phyloP scores from a whole-genome alignment of 2,113 vertebrate genomes.

The Limanda limanda region DNA sequence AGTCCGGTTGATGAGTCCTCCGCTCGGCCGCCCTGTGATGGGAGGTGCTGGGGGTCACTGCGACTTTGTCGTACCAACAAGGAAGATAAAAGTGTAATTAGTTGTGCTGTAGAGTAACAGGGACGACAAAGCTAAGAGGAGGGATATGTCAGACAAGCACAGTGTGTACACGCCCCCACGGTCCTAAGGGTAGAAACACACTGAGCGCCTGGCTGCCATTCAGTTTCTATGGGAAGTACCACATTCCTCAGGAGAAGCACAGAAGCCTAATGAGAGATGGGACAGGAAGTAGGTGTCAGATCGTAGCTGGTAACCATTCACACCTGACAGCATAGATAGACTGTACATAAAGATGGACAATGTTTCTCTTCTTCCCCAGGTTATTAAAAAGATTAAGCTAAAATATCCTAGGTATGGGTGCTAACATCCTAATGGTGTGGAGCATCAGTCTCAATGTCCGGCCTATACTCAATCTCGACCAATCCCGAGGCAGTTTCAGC shows the following conservation, averaged over 20 bases:
- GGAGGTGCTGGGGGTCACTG: constrained; percentile 10
- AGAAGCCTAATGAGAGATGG: not conserved
- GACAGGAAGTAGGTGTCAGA: not conserved
- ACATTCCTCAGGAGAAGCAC: no score
- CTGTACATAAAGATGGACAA: not conserved
- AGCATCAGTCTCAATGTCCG: no score
- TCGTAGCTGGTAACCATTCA: not conserved
- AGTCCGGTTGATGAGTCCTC: not conserved
- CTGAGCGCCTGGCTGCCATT: not conserved
- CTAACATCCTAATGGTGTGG: no score
- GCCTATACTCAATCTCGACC: no score
- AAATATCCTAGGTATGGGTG: no score
- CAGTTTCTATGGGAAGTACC: not conserved
- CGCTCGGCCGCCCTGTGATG: constrained; percentile 1
- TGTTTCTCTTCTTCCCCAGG: no score
- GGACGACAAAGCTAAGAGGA: not conserved
- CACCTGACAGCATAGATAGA: not conserved
- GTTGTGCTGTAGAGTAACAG: not conserved
- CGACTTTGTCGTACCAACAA: not conserved
- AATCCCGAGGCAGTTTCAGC: no score
- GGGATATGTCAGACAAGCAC: constrained; percentile 12
- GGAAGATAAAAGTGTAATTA: constrained; percentile 19
- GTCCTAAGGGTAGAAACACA: constrained; percentile 1
- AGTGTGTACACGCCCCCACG: not conserved
- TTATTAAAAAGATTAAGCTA: no score